Evolutionary conservation across 2,888 invertebrate genomes (phyloP), one percentile per base, ranked within the genome.

Genomic region (Ormyrus labotus): DNA sequence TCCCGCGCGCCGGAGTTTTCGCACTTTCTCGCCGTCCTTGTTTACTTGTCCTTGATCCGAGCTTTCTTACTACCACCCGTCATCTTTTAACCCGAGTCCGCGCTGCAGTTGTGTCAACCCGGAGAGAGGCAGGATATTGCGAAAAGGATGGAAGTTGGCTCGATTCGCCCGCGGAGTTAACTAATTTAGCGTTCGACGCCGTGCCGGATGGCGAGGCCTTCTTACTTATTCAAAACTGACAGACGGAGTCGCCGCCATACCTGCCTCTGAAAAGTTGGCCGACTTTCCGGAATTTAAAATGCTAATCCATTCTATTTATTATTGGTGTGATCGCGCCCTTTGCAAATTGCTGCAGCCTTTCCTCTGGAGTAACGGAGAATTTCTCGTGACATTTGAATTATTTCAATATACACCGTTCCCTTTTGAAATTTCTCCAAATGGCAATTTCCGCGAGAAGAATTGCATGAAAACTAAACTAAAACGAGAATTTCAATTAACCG

Each of bases 181-280:
- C 76, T 68, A 68, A 78, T 72, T 78, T 72, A 78, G 6, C 67
- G 55, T 78, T 78, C 60, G 72, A 67, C 61, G 57, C 34, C 61
- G 34, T 34, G 45, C 47, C 19, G 47, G 74, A 50, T n/a, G 64
- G 8, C 51, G 64, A 8, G 47, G 48, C 78, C 50, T 45, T 48
- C 67, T 73, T 57, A 68, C 60, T 60, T 67, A 78, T 72, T 78
- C 53, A 78, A 78, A 78, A 78, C 68, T 53, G 61, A n/a, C 61
- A 67, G 78, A 78, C 67, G 57, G 64, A 64, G 34, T 2, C 34
- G 34, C 34, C 34, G 34, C 34, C 34, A 2, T 3, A 34, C 57
- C 45, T 51, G 10, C 60, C 45, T 51, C 48, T 51, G 55, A 34
- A 34, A 73, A 72, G 72, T 72, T 78, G 13, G 55, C 19, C 69